These are phyloP conservation scores for Microctonus aethiopoides DNA, from an alignment of 2,888 invertebrate species.

Conservation along the genomic window DNA sequence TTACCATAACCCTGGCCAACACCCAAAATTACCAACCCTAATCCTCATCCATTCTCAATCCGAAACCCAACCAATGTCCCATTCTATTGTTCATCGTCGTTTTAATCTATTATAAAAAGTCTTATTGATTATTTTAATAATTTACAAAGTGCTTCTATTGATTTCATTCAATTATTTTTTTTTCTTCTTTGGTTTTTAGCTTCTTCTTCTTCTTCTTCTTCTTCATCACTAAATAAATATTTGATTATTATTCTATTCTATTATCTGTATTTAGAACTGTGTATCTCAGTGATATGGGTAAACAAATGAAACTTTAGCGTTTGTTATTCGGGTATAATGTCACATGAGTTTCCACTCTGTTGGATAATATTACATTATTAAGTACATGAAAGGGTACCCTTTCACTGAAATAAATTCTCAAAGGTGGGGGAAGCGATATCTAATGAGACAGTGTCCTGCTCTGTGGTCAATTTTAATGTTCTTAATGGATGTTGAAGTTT, in stretches of 20 bases:
- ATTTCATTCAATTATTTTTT: background rate
- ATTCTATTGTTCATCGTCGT: background rate
- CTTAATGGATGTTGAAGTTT: slow-evolving; percentile 54
- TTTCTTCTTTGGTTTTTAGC: background rate
- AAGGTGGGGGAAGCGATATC: slow-evolving; percentile 21
- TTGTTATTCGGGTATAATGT: background rate
- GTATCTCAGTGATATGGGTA: background rate
- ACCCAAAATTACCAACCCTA: slow-evolving; percentile 45
- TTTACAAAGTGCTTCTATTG: background rate
- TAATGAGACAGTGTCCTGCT: slow-evolving; percentile 34
- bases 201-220: too few species aligned
- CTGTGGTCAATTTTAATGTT: slow-evolving; percentile 53
- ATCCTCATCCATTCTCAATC: background rate
- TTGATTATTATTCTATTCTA: background rate
- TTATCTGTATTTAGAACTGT: background rate
- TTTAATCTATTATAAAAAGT: background rate
- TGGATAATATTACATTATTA: slow-evolving; percentile 37
- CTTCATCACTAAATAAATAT: too few species aligned
- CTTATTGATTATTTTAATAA: background rate
- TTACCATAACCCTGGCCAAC: slow-evolving; percentile 43
- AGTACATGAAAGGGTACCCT: slow-evolving; percentile 30
- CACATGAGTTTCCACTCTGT: slow-evolving; percentile 10
- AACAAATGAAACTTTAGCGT: background rate
- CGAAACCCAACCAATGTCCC: background rate
- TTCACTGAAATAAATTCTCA: slow-evolving; percentile 15